A percentile compares a stretch with the other conserved stretches of the same genome.
Evolutionary conservation across 2,797 vertebrate species (phyloP).

Genomic region (Rousettus madagascariensis): DNA sequence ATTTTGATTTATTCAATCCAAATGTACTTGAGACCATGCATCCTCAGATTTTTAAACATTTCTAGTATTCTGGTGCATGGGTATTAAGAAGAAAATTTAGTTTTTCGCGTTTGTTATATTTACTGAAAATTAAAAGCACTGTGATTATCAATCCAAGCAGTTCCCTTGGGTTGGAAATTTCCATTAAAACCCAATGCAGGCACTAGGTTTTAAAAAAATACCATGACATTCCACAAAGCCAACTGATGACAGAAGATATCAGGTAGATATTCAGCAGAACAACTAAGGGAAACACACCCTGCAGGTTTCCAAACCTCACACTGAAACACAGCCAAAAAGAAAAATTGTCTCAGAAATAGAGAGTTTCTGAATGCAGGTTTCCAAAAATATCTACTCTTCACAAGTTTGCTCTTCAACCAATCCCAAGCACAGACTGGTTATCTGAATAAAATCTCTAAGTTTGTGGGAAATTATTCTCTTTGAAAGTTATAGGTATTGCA

Average conservation of each 20-base stretch:
- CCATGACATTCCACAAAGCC: background rate
- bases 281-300: background rate
- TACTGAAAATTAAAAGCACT: background rate
- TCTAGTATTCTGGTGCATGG: background rate
- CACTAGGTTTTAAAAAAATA: background rate
- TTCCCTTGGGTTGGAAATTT: slow-evolving; percentile 34
- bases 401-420: background rate
- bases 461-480: background rate
- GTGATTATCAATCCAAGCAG: background rate
- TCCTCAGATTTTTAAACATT: background rate
- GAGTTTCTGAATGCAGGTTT: background rate
- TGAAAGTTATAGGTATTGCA: background rate
- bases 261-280: background rate
- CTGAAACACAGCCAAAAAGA: background rate
- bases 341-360: background rate
- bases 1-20: slow-evolving; percentile 53
- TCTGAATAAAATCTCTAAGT: background rate
- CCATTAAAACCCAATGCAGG: slow-evolving; percentile 39
- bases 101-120: background rate
- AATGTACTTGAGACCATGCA: slow-evolving; percentile 33
- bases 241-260: background rate
- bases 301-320: background rate
- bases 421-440: background rate
- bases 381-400: background rate
- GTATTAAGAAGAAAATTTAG: slow-evolving; percentile 18